These are phyloP conservation scores for Ptychodera flava DNA, from an alignment of 35 echinoderm and acorn worm species.

Conservation along the genomic window DNA sequence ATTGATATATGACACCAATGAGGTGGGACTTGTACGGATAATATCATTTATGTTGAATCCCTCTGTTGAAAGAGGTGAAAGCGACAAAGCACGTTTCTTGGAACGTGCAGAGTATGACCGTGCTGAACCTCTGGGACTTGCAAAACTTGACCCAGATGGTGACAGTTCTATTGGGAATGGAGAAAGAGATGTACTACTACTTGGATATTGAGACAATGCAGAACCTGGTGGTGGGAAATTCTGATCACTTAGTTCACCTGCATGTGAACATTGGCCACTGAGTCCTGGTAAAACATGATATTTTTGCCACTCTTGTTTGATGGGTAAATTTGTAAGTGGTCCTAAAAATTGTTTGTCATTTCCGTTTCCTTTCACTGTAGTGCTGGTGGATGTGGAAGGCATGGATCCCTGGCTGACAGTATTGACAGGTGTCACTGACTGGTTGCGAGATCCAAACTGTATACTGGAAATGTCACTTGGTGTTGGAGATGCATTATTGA, in stretches of 20 bases:
- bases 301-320: slow-evolving; percentile 63
- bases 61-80: slow-evolving; percentile 88
- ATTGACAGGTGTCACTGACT: not conserved
- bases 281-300: not conserved
- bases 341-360: not conserved
- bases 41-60: slow-evolving; percentile 78
- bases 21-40: slow-evolving; percentile 95
- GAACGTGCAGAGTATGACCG: slow-evolving; percentile 73
- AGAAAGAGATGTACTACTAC: slow-evolving; percentile 88
- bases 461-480: slow-evolving; percentile 91
- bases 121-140: slow-evolving; percentile 91
- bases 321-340: slow-evolving; percentile 7
- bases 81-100: slow-evolving; percentile 70
- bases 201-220: slow-evolving; percentile 92
- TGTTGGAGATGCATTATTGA: slow-evolving; percentile 46
- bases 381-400: not conserved
- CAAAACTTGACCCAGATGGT: slow-evolving; percentile 94
- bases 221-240: slow-evolving; percentile 71
- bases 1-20: slow-evolving; percentile 93
- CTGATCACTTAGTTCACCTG: slow-evolving; percentile 86
- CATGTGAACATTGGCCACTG: slow-evolving; percentile 70
- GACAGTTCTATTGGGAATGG: slow-evolving; percentile 94
- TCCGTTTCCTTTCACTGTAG: not conserved
- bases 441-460: slow-evolving; percentile 49
- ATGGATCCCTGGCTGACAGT: slow-evolving; percentile 3